Evolutionary conservation across 64 coral and sea anemone species (phyloP).

Genomic region (Cladopsammia gracilis): DNA sequence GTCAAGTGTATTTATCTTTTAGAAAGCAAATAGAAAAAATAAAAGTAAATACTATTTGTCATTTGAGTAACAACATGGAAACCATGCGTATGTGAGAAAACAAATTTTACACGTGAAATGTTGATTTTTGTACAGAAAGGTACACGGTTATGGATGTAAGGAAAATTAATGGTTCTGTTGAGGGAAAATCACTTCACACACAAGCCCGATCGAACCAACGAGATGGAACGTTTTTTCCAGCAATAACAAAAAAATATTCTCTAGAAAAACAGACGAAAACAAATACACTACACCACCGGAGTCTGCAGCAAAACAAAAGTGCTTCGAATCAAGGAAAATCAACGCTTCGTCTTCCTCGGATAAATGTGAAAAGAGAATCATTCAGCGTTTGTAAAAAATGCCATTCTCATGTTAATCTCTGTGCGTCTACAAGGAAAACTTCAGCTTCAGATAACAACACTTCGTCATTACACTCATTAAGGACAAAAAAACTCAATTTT

Average conservation of each 20-base stretch:
- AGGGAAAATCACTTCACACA: not conserved
- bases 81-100: not conserved
- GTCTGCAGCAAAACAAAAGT: not conserved
- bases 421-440: not conserved
- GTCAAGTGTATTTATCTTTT: conserved; percentile 23
- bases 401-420: conserved; percentile 17
- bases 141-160: conserved; percentile 16
- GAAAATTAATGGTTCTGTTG: not conserved
- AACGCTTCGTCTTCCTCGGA: conserved; percentile 3
- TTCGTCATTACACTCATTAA: not conserved
- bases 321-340: not conserved
- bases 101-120: not conserved
- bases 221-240: not conserved
- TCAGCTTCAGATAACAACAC: not conserved
- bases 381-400: conserved; percentile 7
- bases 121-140: not conserved
- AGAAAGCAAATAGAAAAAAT: not conserved
- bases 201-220: not conserved
- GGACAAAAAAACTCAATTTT: not conserved
- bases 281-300: not conserved
- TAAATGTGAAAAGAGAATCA: conserved; percentile 17
- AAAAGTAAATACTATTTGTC: conserved; percentile 28
- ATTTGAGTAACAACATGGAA: not conserved
- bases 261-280: not conserved
- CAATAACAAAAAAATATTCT: not conserved